Percentiles rank a stretch among this genome's conserved stretches.
Evolutionary conservation across 2,113 vertebrate genomes (phyloP).

Genomic region (Trinectes maculatus): DNA sequence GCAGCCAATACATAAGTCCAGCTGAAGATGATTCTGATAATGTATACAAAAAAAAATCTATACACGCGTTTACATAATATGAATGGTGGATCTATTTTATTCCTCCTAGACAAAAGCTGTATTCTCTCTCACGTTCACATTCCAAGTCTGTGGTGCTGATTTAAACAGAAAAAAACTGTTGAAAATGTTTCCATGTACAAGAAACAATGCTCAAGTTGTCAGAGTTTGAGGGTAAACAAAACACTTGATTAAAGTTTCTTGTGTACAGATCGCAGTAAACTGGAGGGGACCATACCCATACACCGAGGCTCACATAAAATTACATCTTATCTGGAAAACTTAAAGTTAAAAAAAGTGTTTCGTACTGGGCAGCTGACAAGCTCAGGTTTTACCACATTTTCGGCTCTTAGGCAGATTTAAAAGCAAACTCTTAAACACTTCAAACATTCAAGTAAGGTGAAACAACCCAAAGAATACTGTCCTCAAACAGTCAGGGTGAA

Average conservation of each 20-base stretch:
- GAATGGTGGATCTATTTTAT: slow-evolving; percentile 87
- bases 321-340: slow-evolving; percentile 61
- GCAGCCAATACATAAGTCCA: slow-evolving; percentile 98
- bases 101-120: slow-evolving; percentile 86
- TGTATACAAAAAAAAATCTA: slow-evolving; percentile 92
- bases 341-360: slow-evolving; percentile 47
- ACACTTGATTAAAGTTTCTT: slow-evolving; percentile 56
- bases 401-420: slow-evolving; percentile 84
- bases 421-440: slow-evolving; percentile 88
- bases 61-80: slow-evolving; percentile 94
- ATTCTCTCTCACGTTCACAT: slow-evolving; percentile 92
- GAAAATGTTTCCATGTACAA: slow-evolving; percentile 45
- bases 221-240: slow-evolving; percentile 73
- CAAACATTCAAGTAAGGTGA: slow-evolving; percentile 98
- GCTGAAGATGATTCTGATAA: slow-evolving; percentile 97
- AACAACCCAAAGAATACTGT: slow-evolving; percentile 83
- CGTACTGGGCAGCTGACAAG: slow-evolving; percentile 65
- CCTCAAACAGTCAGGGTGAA: slow-evolving; percentile 90
- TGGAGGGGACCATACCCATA: slow-evolving; percentile 46
- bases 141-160: slow-evolving; percentile 90
- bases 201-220: slow-evolving; percentile 64
- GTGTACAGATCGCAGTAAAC: slow-evolving; percentile 61
- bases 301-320: slow-evolving; percentile 44
- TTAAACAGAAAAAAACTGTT: slow-evolving; percentile 26
- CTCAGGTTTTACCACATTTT: slow-evolving; percentile 69